Evolutionary conservation across 2,888 invertebrate genomes (phyloP).

Genomic region (Lithosia quadra): DNA sequence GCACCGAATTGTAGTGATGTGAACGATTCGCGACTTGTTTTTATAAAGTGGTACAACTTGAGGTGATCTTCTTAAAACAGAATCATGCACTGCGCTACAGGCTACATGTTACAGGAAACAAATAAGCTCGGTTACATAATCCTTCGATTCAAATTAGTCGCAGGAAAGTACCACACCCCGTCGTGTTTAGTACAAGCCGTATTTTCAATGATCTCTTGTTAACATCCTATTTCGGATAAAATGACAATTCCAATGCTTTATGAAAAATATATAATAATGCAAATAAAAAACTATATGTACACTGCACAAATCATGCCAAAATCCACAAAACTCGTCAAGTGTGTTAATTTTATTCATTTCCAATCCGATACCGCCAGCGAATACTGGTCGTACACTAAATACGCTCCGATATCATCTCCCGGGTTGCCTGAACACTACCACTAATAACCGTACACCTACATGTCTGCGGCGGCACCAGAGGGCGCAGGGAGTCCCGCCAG

Average conservation of each 20-base stretch:
- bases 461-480: neutral
- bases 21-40: neutral
- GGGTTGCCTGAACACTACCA: neutral
- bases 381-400: constrained; percentile 8
- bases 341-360: constrained; percentile 61
- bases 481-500: neutral
- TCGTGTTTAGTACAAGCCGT: constrained; percentile 47
- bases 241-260: constrained; percentile 29
- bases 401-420: too few species aligned
- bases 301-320: constrained; percentile 72
- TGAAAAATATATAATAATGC: constrained; percentile 53
- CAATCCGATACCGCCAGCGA: constrained; percentile 66
- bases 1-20: constrained; percentile 10
- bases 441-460: neutral
- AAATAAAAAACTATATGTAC: constrained; percentile 57
- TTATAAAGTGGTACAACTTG: constrained; percentile 36
- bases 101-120: constrained; percentile 40
- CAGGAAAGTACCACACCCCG: constrained; percentile 39
- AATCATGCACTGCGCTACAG: constrained; percentile 51
- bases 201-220: constrained; percentile 32
- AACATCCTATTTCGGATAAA: constrained; percentile 24
- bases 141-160: constrained; percentile 31
- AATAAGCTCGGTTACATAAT: constrained; percentile 41
- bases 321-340: constrained; percentile 61
- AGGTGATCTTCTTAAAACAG: constrained; percentile 24